Conservation (phyloP, 2,113 vertebrate genomes). For the Lichenostomus cassidix region DNA sequence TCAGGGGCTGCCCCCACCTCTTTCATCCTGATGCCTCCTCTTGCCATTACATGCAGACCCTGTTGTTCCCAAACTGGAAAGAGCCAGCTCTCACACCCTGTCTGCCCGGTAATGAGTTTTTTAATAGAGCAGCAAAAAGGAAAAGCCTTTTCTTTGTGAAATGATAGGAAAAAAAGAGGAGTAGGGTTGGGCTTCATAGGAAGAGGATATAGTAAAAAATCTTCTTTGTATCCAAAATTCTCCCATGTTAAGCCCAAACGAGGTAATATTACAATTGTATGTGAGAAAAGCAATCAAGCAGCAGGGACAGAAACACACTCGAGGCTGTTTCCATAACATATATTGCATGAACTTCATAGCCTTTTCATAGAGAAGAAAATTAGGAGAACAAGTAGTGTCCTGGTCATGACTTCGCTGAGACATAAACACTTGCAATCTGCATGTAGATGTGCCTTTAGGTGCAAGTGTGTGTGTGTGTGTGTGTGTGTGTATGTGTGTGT, state of each 20-base stretch:
- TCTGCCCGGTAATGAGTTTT: neutral
- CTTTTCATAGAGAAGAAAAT: neutral
- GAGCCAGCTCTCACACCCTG: neutral
- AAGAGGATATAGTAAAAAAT: neutral
- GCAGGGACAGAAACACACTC: neutral
- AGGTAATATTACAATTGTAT: neutral
- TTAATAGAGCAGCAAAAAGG: neutral
- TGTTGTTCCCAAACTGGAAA: neutral
- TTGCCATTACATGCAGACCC: rapidly evolving
- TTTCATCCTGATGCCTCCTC: neutral
- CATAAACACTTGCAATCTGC: neutral
- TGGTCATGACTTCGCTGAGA: neutral
- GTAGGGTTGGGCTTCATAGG: neutral
- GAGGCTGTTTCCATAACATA: neutral
- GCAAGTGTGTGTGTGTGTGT: no score
- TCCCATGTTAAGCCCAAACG: neutral
- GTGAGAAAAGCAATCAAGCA: neutral
- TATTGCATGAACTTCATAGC: neutral
- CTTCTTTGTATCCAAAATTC: neutral
- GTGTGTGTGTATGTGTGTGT: rapidly evolving
- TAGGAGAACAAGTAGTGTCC: neutral
- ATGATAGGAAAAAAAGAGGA: neutral
- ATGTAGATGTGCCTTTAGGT: neutral
- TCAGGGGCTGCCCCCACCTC: neutral
- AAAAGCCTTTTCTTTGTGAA: neutral